Evolutionary conservation across 2,888 invertebrate genomes (phyloP).

Genomic region (Caenorhabditis angaria): DNA sequence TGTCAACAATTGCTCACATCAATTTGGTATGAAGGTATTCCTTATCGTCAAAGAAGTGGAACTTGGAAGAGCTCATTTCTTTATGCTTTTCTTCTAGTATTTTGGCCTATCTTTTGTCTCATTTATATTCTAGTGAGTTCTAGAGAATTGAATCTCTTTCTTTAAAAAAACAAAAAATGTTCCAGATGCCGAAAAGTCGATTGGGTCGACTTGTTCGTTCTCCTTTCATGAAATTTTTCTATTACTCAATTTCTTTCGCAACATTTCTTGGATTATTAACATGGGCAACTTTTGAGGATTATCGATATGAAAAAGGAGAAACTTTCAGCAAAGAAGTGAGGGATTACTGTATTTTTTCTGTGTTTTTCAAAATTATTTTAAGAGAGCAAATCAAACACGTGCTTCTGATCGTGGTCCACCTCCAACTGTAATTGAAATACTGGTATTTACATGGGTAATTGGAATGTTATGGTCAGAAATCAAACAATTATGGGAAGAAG

Average conservation of each 20-base stretch:
- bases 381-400: constrained; percentile 63
- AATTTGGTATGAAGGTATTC: constrained; percentile 77
- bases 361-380: background rate
- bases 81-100: constrained; percentile 75
- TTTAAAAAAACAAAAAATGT: constrained; percentile 2
- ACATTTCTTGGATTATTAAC: constrained; percentile 76
- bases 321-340: constrained; percentile 25
- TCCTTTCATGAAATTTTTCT: constrained; percentile 77
- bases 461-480: constrained; percentile 77
- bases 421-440: constrained; percentile 75
- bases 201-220: constrained; percentile 76
- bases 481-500: constrained; percentile 77
- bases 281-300: constrained; percentile 73
- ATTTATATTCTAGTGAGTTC: constrained; percentile 61
- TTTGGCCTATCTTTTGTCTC: constrained; percentile 74
- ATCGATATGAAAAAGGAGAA: constrained; percentile 64
- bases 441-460: constrained; percentile 76
- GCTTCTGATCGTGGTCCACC: constrained; percentile 74
- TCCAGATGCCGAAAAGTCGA: constrained; percentile 73
- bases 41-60: constrained; percentile 71
- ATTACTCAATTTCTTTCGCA: constrained; percentile 77
- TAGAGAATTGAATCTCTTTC: constrained; percentile 6
- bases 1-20: constrained; percentile 77
- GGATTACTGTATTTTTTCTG: no score
- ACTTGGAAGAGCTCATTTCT: constrained; percentile 73